Base-by-base conservation (phyloP, 2,797 vertebrate species). In the Lates japonicus region DNA sequence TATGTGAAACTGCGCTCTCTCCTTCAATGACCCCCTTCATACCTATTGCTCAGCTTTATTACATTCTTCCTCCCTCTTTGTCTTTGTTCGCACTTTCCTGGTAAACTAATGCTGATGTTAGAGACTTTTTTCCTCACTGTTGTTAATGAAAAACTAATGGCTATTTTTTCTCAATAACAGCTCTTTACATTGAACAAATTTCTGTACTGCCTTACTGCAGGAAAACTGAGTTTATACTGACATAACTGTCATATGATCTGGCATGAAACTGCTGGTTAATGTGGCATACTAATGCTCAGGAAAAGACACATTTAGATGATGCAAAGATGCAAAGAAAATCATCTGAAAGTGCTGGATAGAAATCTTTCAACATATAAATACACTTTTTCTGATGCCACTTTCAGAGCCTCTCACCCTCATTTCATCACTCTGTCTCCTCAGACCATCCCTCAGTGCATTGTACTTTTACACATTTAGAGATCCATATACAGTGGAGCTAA, bases 331-430 rank as follows among this genome's bases (percentile, higher is more conserved):
- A 68, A 72, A 70, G n/a, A 52, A 67, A 73, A 64, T 41, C 5
- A 80, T 10, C 13, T 49, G 8, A 71, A 76, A 68, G 65, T 48
- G 25, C 37, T 46, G 9, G n/a, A 64, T 62, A 52, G 35, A 79
- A 83, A 48, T 42, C 4, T 71, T 68, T 74, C 42, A 73, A 63
- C 16, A 35, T 41, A 4, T 52, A 49, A 52, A 13, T 48, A 66
- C 41, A 76, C 55, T 35, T 72, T 62, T 57, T 7, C n/a, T 74
- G 41, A 33, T 57, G 42, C 61, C 46, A 13, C 69, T 69, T 71
- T 60, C 54, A 78, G 39, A 81, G 65, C 59, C 42, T 73, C 73
- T 87, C 58, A 41, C 65, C 7, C 22, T 67, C 57, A 73, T 81
- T 81, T 79, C 63, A 81, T 81, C 67, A 31, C 55, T 69, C 12